Evolutionary conservation across 2,888 invertebrate species (phyloP).

Genomic region (Megalurothrips usitatus): DNA sequence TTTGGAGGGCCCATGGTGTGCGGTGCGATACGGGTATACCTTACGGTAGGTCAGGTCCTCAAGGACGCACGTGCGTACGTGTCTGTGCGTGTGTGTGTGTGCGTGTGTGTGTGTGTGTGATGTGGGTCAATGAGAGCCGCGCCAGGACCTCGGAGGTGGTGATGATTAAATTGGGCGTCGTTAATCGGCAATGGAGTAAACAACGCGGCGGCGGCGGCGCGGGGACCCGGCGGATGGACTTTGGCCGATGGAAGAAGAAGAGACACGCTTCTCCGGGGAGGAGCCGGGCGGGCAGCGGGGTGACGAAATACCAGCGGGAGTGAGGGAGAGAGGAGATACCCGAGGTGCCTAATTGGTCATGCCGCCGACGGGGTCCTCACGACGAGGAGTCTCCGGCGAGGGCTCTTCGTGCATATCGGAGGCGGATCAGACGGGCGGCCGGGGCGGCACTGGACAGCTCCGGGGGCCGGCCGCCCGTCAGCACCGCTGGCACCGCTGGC

Average conservation of each 20-base stretch:
- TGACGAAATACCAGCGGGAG: not conserved
- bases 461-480: not conserved
- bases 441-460: too few relatives aligned
- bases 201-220: not conserved
- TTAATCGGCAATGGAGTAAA: not conserved
- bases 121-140: conserved; percentile 22
- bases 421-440: too few relatives aligned
- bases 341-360: not conserved
- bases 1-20: too few relatives aligned
- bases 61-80: not conserved
- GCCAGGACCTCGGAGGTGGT: not conserved
- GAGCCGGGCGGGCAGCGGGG: too few relatives aligned
- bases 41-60: too few relatives aligned
- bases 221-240: too few relatives aligned
- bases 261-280: too few relatives aligned
- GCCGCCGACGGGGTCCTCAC: too few relatives aligned
- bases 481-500: not conserved
- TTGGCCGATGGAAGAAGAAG: too few relatives aligned
- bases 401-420: too few relatives aligned
- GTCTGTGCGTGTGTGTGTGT: not conserved
- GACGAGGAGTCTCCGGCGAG: too few relatives aligned
- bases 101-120: not conserved
- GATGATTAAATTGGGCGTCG: not conserved
- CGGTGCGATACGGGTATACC: too few relatives aligned
- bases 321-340: not conserved